phyloP scores from a whole-genome alignment of 2,113 vertebrate species.

The Asarcornis scutulata region DNA sequence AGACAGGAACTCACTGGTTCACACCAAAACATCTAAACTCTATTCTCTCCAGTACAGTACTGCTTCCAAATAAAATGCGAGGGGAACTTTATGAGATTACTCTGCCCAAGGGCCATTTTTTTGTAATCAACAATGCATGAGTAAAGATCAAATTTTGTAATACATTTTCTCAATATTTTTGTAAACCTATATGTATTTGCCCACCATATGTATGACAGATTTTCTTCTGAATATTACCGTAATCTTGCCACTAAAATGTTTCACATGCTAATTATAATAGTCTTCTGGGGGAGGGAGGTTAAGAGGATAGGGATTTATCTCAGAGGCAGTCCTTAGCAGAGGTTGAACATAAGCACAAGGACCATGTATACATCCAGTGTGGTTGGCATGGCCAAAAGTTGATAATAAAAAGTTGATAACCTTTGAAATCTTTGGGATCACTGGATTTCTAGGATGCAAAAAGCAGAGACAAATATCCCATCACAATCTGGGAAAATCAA shows the following conservation, averaged over 20 bases:
- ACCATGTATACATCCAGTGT: not conserved
- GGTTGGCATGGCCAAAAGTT: not conserved
- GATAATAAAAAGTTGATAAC: not conserved
- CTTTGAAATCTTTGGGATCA: not conserved
- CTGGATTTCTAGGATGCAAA: not conserved
- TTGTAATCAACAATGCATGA: not conserved
- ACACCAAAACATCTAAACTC: not conserved
- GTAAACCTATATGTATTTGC: not conserved
- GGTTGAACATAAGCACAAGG: not conserved
- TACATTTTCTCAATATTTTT: not conserved
- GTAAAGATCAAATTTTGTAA: not conserved
- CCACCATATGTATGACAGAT: not conserved
- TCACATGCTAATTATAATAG: not conserved
- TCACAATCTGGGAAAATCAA: not conserved
- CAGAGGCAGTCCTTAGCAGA: not conserved
- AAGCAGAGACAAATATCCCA: not conserved
- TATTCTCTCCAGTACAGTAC: not conserved
- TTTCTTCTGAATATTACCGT: not conserved
- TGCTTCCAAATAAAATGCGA: not conserved
- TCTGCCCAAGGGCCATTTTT: not conserved
- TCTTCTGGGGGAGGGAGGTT: not conserved
- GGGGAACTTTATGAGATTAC: not conserved
- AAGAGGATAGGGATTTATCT: not conserved
- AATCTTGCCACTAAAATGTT: not conserved
- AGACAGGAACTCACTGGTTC: not conserved